Percentiles rank a stretch among this genome's conserved stretches.
phyloP scores from a whole-genome alignment of 1,140 invertebrate genomes.

The Asbolus verrucosus region DNA sequence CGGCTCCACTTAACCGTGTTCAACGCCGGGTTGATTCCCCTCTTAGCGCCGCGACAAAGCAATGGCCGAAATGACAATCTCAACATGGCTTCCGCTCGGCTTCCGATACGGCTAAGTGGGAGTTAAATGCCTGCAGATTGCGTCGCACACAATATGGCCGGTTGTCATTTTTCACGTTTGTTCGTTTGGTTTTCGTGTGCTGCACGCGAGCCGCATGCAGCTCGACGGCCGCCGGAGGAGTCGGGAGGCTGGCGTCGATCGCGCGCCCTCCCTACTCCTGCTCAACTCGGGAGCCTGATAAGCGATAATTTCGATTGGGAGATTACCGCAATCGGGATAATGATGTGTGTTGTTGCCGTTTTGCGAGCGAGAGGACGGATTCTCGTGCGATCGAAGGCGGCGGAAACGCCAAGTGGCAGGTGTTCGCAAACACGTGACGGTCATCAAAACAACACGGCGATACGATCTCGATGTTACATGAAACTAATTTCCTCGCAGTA shows the following conservation, averaged over 20 bases:
- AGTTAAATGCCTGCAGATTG: constrained; percentile 41
- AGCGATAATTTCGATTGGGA: constrained; percentile 13
- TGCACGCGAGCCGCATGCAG: too few species aligned
- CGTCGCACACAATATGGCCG: constrained; percentile 37
- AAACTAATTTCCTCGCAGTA: too few species aligned
- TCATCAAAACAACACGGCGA: too few species aligned
- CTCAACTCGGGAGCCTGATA: background rate
- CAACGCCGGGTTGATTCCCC: constrained; percentile 18
- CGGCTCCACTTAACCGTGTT: constrained; percentile 45
- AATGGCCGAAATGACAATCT: constrained; percentile 47
- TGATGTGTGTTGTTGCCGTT: background rate
- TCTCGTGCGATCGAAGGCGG: background rate
- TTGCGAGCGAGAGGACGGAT: constrained; percentile 11
- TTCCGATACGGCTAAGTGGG: constrained; percentile 45
- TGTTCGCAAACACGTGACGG: too few species aligned
- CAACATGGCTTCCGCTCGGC: constrained; percentile 48
- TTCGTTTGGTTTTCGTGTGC: background rate
- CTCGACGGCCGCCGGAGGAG: too few species aligned
- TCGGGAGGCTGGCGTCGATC: too few species aligned
- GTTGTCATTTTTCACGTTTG: constrained; percentile 35
- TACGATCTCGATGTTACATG: too few species aligned
- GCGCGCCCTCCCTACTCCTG: too few species aligned
- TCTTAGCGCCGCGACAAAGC: constrained; percentile 28
- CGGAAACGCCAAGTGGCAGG: too few species aligned
- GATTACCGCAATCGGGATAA: constrained; percentile 22